Percentiles rank a stretch among this genome's conserved stretches.
These are phyloP conservation scores for Hydrozoanthus tunicans DNA, from an alignment of 64 coral and sea anemone genomes.

Conservation along the genomic window DNA sequence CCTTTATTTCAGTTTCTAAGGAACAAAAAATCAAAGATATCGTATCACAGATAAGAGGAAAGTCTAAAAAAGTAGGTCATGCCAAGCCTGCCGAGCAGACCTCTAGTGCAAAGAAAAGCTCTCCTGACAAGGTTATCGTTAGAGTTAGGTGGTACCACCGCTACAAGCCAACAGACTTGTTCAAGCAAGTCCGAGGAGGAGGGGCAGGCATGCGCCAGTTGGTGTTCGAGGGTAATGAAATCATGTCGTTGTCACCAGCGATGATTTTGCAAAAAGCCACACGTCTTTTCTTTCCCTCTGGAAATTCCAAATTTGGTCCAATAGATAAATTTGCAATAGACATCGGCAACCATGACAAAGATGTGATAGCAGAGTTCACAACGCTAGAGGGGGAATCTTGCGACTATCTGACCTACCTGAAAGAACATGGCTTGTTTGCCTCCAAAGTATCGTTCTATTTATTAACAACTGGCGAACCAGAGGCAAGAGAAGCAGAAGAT, in stretches of 20 bases:
- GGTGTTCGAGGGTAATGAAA: background rate
- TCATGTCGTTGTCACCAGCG: background rate
- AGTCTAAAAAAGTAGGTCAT: too few relatives aligned
- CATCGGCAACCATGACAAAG: background rate
- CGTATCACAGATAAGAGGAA: too few relatives aligned
- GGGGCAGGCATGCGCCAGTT: background rate
- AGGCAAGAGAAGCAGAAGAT: background rate
- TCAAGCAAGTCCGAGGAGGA: background rate
- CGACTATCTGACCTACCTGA: background rate
- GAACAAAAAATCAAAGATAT: too few relatives aligned
- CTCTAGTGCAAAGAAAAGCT: background rate
- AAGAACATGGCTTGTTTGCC: slow-evolving; percentile 3
- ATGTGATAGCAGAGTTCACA: background rate
- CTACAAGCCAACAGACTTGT: background rate
- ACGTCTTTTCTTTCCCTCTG: background rate
- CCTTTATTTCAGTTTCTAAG: too few relatives aligned
- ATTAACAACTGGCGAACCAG: background rate
- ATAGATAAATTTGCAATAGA: background rate
- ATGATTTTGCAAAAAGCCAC: background rate
- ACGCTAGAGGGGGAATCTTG: background rate
- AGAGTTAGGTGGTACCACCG: slow-evolving; percentile 6
- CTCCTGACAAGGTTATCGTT: background rate
- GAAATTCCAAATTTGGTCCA: background rate
- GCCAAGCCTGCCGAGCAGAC: background rate
- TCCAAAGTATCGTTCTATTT: slow-evolving; percentile 31